Conservation (phyloP, 2,888 invertebrate genomes). For the Aleiodes alternator region DNA sequence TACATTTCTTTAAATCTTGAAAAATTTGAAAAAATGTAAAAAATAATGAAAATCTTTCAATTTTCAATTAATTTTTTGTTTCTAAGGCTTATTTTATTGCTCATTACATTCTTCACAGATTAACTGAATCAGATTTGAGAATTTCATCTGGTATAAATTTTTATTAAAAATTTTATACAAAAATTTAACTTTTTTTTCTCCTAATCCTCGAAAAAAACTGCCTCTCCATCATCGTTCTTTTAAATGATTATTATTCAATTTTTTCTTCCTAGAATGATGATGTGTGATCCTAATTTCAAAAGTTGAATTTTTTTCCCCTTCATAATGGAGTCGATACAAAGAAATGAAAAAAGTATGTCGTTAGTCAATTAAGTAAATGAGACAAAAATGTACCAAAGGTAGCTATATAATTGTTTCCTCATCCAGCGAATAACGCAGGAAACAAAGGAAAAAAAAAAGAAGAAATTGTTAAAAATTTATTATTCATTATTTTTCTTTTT, state of each 20-base stretch:
- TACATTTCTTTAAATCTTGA: no score
- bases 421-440: neutral
- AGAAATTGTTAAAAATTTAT: slow-evolving; percentile 11
- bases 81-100: no score
- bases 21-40: no score
- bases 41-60: no score
- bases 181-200: no score
- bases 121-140: no score
- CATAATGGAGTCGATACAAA: slow-evolving; percentile 29
- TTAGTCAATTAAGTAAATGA: slow-evolving; percentile 63
- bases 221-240: slow-evolving; percentile 12
- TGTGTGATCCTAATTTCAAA: neutral
- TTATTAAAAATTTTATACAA: no score
- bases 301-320: neutral
- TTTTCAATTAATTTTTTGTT: no score
- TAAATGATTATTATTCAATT: neutral
- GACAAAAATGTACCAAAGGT: slow-evolving; percentile 70
- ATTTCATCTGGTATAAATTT: no score
- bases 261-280: slow-evolving; percentile 17
- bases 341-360: slow-evolving; percentile 57
- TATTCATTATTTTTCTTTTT: slow-evolving; percentile 3
- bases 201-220: neutral
- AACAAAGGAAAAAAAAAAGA: neutral
- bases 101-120: no score
- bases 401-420: slow-evolving; percentile 50